These are phyloP conservation scores for Prunella fulvescens DNA, from an alignment of 2,113 vertebrate species.

Conservation along the genomic window DNA sequence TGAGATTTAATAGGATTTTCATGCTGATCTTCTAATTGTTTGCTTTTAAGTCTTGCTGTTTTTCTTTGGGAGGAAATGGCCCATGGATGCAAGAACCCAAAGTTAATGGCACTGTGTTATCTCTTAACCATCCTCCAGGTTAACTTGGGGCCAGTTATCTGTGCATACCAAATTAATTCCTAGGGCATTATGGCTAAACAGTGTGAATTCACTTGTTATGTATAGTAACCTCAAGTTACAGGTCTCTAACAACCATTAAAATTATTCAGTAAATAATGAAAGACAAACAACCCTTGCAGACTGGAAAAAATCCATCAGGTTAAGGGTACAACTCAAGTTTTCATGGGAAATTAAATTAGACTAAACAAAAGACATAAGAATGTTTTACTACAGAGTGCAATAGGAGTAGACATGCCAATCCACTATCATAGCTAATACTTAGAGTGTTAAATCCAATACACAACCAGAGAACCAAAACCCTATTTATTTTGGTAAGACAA, in stretches of 20 bases:
- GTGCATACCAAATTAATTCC: neutral
- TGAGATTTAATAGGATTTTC: constrained; percentile 10
- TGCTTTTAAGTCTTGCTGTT: constrained; percentile 19
- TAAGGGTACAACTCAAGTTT: neutral
- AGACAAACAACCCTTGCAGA: neutral
- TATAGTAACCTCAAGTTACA: neutral
- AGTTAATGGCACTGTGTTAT: neutral
- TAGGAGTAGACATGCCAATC: neutral
- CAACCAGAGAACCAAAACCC: neutral
- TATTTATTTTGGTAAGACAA: neutral
- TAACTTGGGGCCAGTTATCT: neutral
- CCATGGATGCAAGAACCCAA: neutral
- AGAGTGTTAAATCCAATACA: neutral
- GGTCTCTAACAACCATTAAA: neutral
- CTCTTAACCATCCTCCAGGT: neutral
- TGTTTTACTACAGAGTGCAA: neutral
- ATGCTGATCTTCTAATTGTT: neutral
- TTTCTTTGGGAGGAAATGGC: neutral
- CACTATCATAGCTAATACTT: neutral
- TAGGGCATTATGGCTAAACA: neutral
- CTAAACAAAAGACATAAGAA: neutral
- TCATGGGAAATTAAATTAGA: neutral
- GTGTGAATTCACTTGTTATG: neutral
- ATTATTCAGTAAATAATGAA: neutral
- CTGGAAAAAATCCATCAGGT: neutral